phyloP scores from a whole-genome alignment of 2,888 invertebrate species.

The Omphaloscelis lunosa region DNA sequence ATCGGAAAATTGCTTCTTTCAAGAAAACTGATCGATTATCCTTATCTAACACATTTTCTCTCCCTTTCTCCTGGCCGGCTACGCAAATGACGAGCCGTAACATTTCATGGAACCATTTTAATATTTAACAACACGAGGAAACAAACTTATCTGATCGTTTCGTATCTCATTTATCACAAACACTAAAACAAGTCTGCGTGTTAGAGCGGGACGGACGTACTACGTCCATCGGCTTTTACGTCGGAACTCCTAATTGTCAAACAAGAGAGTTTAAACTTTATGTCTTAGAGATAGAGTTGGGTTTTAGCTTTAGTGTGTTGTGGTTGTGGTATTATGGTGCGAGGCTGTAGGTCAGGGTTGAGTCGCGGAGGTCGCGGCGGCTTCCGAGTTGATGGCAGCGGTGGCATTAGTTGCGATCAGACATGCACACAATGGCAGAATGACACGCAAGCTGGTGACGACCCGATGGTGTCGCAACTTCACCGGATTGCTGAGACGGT shows the following conservation, averaged over 20 bases:
- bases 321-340: conserved; percentile 17
- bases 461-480: conserved; percentile 8
- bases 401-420: conserved; percentile 46
- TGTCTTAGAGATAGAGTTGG: conserved; percentile 20
- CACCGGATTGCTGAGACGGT: too few relatives aligned
- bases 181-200: conserved; percentile 52
- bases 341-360: conserved; percentile 60
- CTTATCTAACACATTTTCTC: conserved; percentile 19
- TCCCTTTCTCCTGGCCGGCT: conserved; percentile 1
- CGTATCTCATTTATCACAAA: conserved; percentile 59
- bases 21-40: conserved; percentile 32
- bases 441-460: conserved; percentile 27
- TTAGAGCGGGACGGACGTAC: conserved; percentile 47
- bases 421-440: conserved; percentile 44
- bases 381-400: conserved; percentile 50
- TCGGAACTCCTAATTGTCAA: conserved; percentile 19
- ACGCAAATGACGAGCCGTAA: background rate
- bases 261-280: conserved; percentile 34
- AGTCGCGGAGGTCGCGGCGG: conserved; percentile 47
- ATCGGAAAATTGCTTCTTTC: conserved; percentile 33
- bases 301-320: conserved; percentile 6
- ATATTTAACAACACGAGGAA: conserved; percentile 47
- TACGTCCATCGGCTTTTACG: conserved; percentile 13
- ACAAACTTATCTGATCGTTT: conserved; percentile 58
- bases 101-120: conserved; percentile 36